Conservation (phyloP, 2,888 invertebrate species). For the Lithosia quadra region DNA sequence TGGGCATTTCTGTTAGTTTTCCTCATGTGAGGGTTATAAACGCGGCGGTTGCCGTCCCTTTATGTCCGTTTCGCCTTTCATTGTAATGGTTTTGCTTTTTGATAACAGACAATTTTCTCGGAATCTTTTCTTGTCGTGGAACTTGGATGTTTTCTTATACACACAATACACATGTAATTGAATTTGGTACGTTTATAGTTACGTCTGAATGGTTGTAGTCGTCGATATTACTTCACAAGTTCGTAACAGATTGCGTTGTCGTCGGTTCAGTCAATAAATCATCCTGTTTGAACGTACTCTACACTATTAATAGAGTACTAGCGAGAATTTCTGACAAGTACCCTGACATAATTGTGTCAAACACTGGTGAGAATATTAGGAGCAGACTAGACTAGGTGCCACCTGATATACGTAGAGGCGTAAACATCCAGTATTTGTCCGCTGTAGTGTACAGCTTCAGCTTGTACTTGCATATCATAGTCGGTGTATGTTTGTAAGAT, state of each 20-base stretch:
- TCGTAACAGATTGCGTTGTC: slow-evolving; percentile 3
- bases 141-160: slow-evolving; percentile 9
- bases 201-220: neutral
- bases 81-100: slow-evolving; percentile 41
- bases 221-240: neutral
- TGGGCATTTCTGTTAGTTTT: slow-evolving; percentile 45
- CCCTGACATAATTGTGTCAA: slow-evolving; percentile 50
- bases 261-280: slow-evolving; percentile 30
- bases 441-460: neutral
- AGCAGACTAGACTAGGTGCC: slow-evolving; percentile 19
- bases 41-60: slow-evolving; percentile 36
- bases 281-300: slow-evolving; percentile 27
- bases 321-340: slow-evolving; percentile 37
- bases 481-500: neutral
- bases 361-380: slow-evolving; percentile 25
- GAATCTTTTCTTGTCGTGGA: slow-evolving; percentile 15
- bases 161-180: neutral
- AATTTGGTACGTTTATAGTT: neutral
- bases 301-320: slow-evolving; percentile 41
- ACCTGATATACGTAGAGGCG: slow-evolving; percentile 24
- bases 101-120: slow-evolving; percentile 31
- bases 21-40: slow-evolving; percentile 45
- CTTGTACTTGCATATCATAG: neutral
- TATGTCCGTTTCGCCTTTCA: slow-evolving; percentile 37
- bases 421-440: neutral